A percentile compares a stretch with the other conserved stretches of the same genome.
Evolutionary conservation across 2,113 vertebrate species (phyloP).

Genomic region (Atherinomorus stipes): DNA sequence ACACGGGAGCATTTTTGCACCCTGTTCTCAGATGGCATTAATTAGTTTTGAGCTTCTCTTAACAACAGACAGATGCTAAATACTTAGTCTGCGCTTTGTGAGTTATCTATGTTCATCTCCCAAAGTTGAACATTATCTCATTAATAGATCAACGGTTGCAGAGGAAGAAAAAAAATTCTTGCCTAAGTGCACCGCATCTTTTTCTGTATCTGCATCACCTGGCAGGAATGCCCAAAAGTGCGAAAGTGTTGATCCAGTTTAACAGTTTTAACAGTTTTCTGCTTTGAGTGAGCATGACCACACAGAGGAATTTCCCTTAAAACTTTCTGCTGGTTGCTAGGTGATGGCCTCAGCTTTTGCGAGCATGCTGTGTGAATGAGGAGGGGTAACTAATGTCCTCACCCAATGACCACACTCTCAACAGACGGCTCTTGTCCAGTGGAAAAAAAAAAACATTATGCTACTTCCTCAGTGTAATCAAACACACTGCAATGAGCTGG

Average conservation of each 20-base stretch:
- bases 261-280: conserved; percentile 45
- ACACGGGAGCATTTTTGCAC: conserved; percentile 65
- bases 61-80: conserved; percentile 62
- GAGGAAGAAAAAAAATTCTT: neutral
- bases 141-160: conserved; percentile 21
- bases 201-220: conserved; percentile 23
- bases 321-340: conserved; percentile 78
- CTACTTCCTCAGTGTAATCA: conserved; percentile 66
- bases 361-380: conserved; percentile 79
- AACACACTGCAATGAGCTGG: conserved; percentile 47
- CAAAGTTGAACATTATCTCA: conserved; percentile 20
- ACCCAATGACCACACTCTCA: conserved; percentile 87
- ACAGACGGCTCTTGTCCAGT: conserved; percentile 82
- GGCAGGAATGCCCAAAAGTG: conserved; percentile 1
- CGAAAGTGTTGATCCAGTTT: conserved; percentile 31
- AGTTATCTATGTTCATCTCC: too few species aligned
- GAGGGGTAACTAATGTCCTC: conserved; percentile 83
- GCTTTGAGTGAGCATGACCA: conserved; percentile 53
- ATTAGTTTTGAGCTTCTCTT: conserved; percentile 67
- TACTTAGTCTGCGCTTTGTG: too few species aligned
- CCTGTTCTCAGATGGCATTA: conserved; percentile 65
- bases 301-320: conserved; percentile 64
- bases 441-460: conserved; percentile 74
- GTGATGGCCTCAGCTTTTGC: conserved; percentile 78
- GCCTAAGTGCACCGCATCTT: neutral